Conservation (phyloP, 2,797 vertebrate species). For the Bovichtus diacanthus region DNA sequence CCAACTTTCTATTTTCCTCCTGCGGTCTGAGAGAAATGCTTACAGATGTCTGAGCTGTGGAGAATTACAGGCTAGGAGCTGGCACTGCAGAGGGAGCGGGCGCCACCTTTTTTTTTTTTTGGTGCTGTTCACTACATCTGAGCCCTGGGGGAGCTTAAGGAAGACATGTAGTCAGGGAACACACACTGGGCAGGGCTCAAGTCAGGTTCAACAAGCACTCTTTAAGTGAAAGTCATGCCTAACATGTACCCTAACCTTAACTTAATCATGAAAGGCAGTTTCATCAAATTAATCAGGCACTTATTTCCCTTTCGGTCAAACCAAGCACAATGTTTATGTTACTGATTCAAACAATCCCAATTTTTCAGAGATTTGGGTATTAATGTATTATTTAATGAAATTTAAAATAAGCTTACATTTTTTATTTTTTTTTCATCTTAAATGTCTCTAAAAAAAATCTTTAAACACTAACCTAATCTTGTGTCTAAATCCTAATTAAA, state of each 20-base stretch:
- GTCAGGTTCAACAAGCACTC: constrained; percentile 12
- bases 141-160: not conserved
- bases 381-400: not conserved
- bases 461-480: not conserved
- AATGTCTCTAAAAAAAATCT: no score
- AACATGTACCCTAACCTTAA: not conserved
- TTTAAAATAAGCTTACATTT: not conserved
- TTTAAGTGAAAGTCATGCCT: not conserved
- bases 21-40: constrained; percentile 68
- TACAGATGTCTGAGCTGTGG: constrained; percentile 71
- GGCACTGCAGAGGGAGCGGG: constrained; percentile 32
- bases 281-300: not conserved
- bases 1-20: constrained; percentile 78
- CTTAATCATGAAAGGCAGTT: not conserved
- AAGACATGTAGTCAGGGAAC: not conserved
- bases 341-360: not conserved
- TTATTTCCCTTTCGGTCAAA: not conserved
- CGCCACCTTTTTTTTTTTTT: constrained; percentile 28
- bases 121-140: constrained; percentile 15
- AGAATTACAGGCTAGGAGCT: constrained; percentile 69
- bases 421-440: not conserved
- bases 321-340: not conserved
- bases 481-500: not conserved
- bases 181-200: not conserved
- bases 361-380: not conserved